A percentile compares a stretch with the other conserved stretches of the same genome.
Evolutionary conservation across 1,140 invertebrate species (phyloP).

Genomic region (Scaptomyza hsui): DNA sequence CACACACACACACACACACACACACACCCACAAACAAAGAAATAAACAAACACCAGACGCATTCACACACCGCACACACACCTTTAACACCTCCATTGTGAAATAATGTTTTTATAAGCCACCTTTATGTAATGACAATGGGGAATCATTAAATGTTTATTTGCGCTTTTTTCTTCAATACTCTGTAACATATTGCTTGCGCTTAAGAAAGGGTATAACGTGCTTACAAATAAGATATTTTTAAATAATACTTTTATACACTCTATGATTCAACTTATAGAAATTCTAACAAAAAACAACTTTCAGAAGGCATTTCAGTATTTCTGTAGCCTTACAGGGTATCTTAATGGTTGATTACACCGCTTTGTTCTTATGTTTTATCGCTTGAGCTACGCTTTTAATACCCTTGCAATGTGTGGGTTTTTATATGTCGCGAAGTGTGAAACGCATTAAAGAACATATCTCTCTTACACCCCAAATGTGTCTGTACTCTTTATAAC

Average conservation of each 20-base stretch:
- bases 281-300: too few species aligned
- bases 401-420: not conserved
- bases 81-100: slow-evolving; percentile 47
- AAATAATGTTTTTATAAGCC: slow-evolving; percentile 82
- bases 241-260: too few species aligned
- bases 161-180: slow-evolving; percentile 51
- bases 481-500: too few species aligned
- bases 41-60: not conserved
- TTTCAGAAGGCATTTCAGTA: too few species aligned
- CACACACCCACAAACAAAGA: slow-evolving; percentile 15
- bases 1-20: not conserved
- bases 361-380: not conserved
- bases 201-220: not conserved
- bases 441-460: too few species aligned
- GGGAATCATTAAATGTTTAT: slow-evolving; percentile 81
- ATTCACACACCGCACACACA: not conserved
- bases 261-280: too few species aligned
- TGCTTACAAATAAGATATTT: too few species aligned
- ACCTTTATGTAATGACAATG: slow-evolving; percentile 81
- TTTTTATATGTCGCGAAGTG: too few species aligned
- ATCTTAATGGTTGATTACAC: not conserved
- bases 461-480: too few species aligned
- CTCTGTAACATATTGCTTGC: slow-evolving; percentile 2
- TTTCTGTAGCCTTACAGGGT: not conserved
- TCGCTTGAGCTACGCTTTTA: not conserved